Evolutionary conservation across 2,888 invertebrate species (phyloP).

Genomic region (Pycnomerus fuliginosus): DNA sequence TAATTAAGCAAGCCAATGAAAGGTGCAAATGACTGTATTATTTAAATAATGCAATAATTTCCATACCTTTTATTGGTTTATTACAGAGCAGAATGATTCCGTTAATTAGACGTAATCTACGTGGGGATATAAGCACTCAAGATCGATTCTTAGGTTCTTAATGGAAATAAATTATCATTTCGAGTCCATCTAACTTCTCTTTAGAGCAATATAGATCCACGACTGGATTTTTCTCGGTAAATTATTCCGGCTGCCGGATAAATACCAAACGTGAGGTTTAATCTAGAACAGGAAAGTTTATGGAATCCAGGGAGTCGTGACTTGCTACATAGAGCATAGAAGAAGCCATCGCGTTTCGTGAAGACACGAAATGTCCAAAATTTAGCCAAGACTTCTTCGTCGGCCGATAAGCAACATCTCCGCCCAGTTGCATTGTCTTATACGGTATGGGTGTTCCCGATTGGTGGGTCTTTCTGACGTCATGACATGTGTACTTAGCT

Average conservation of each 20-base stretch:
- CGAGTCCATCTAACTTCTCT: slow-evolving; percentile 29
- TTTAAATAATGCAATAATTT: too few relatives aligned
- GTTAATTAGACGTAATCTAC: slow-evolving; percentile 31
- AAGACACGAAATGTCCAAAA: too few relatives aligned
- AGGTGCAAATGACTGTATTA: too few relatives aligned
- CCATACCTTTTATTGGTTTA: too few relatives aligned
- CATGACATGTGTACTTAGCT: slow-evolving; percentile 36
- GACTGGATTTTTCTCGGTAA: slow-evolving; percentile 23
- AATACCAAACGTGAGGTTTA: slow-evolving; percentile 31
- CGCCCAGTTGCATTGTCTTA: slow-evolving; percentile 34
- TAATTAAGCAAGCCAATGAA: too few relatives aligned
- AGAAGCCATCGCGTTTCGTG: too few relatives aligned
- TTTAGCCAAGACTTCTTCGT: too few relatives aligned
- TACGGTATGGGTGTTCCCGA: slow-evolving; percentile 23
- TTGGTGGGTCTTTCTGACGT: slow-evolving; percentile 31
- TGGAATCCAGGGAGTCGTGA: slow-evolving; percentile 31
- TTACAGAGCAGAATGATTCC: too few relatives aligned
- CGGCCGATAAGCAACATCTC: too few relatives aligned
- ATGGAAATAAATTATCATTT: slow-evolving; percentile 35
- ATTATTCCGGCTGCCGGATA: slow-evolving; percentile 26
- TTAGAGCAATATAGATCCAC: slow-evolving; percentile 32
- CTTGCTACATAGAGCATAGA: slow-evolving; percentile 11
- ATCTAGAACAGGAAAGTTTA: slow-evolving; percentile 30
- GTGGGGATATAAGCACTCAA: slow-evolving; percentile 19
- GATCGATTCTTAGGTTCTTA: too few relatives aligned